Evolutionary conservation across 2,888 invertebrate species (phyloP).

Genomic region (Arenicola marina): DNA sequence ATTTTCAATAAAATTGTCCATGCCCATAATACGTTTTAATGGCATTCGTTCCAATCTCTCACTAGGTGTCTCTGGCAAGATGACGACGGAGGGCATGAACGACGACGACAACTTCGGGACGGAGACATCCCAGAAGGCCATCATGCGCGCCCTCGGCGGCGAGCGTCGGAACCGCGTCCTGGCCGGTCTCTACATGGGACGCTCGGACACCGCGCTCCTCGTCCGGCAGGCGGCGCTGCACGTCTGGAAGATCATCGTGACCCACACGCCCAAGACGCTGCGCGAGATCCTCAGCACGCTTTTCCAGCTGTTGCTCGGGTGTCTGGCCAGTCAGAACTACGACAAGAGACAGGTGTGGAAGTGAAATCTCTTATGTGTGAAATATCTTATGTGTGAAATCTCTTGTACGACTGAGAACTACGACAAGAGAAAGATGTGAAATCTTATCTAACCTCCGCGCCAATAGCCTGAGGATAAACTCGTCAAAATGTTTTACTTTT

Average conservation of each 20-base stretch:
- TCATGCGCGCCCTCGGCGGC: constrained; percentile 75
- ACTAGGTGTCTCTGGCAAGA: constrained; percentile 87
- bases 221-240: constrained; percentile 97
- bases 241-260: constrained; percentile 99
- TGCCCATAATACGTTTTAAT: neutral
- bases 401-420: too few relatives aligned
- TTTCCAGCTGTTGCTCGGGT: constrained; percentile 87
- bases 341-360: constrained; percentile 82
- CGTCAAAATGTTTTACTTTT: too few relatives aligned
- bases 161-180: constrained; percentile 87
- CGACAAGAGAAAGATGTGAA: too few relatives aligned
- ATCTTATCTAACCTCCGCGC: too few relatives aligned
- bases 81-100: constrained; percentile 97
- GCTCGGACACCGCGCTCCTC: constrained; percentile 95
- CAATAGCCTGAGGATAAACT: too few relatives aligned
- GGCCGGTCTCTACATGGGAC: constrained; percentile 80
- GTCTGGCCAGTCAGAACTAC: constrained; percentile 92
- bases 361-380: too few relatives aligned
- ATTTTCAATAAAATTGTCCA: neutral
- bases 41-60: neutral
- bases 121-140: constrained; percentile 62
- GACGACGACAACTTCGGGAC: constrained; percentile 99
- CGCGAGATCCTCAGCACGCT: constrained; percentile 94
- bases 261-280: constrained; percentile 94
- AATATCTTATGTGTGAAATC: too few relatives aligned